Percentiles rank a stretch among this genome's conserved stretches.
phyloP scores from a whole-genome alignment of 2,797 vertebrate genomes.

The Basileuterus tristriatus region DNA sequence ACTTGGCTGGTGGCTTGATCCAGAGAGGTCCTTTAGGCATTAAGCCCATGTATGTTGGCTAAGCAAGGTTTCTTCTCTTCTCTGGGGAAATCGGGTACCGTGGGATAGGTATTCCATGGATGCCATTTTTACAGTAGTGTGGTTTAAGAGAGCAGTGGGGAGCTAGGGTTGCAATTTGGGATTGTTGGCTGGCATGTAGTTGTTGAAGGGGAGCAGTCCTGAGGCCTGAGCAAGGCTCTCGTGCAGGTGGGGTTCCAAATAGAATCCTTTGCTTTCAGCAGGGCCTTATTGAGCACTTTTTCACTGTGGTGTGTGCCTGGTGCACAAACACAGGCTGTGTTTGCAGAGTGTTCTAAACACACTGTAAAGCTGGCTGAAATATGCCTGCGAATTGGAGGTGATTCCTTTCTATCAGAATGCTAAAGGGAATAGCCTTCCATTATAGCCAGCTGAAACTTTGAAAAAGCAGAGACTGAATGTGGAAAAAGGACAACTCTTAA shows the following conservation, averaged over 20 bases:
- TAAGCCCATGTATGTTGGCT: rapidly evolving
- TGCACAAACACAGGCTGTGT: rapidly evolving
- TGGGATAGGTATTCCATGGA: rapidly evolving
- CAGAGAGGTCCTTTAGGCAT: background rate
- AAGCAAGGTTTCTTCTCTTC: background rate
- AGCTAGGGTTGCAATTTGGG: rapidly evolving
- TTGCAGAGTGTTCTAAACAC: background rate
- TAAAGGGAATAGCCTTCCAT: background rate
- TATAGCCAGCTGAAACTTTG: background rate
- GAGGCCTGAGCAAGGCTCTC: background rate
- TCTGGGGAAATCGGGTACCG: background rate
- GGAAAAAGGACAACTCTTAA: background rate
- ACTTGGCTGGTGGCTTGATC: background rate
- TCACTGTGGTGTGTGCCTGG: no score
- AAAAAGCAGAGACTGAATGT: background rate
- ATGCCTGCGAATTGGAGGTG: rapidly evolving
- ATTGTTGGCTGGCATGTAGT: background rate
- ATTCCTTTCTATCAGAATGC: background rate
- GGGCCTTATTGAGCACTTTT: rapidly evolving
- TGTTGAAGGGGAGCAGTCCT: background rate
- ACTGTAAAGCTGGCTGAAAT: background rate
- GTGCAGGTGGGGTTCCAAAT: background rate
- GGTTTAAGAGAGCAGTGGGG: background rate
- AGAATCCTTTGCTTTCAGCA: background rate
- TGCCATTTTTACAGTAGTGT: rapidly evolving